These are phyloP conservation scores for Agrypnus murinus DNA, from an alignment of 2,888 invertebrate genomes.

Conservation along the genomic window DNA sequence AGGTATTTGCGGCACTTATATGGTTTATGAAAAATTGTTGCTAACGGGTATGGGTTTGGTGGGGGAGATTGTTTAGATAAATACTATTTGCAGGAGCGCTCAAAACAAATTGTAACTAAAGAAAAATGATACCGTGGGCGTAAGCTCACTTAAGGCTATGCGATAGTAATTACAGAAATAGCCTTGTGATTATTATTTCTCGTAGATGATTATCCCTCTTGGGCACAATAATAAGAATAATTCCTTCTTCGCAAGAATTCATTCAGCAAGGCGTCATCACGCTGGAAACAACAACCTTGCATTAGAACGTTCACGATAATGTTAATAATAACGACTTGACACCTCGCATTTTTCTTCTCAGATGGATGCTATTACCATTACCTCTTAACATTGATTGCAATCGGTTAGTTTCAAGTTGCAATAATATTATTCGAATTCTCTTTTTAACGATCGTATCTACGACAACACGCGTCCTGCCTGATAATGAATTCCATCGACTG, in stretches of 20 bases:
- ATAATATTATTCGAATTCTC: too few relatives aligned
- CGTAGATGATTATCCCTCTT: background rate
- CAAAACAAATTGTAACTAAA: too few relatives aligned
- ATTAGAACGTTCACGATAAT: background rate
- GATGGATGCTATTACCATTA: background rate
- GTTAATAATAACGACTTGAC: background rate
- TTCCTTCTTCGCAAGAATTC: background rate
- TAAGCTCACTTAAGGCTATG: too few relatives aligned
- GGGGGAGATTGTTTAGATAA: too few relatives aligned
- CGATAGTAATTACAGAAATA: background rate
- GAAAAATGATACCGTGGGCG: too few relatives aligned
- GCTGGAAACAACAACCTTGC: background rate
- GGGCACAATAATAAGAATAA: background rate
- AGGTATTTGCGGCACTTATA: slow-evolving; percentile 4
- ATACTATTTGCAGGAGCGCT: too few relatives aligned
- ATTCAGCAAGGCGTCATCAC: slow-evolving; percentile 3
- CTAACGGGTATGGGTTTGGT: too few relatives aligned
- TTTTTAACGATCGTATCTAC: background rate
- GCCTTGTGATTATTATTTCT: background rate
- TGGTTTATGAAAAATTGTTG: slow-evolving; percentile 12
- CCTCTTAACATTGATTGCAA: background rate
- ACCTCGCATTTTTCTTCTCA: background rate
- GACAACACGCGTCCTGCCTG: background rate
- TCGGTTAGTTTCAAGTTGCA: too few relatives aligned
- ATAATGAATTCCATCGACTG: background rate